Evolutionary conservation across 2,888 invertebrate genomes (phyloP).

Genomic region (Drymonia ruficornis): DNA sequence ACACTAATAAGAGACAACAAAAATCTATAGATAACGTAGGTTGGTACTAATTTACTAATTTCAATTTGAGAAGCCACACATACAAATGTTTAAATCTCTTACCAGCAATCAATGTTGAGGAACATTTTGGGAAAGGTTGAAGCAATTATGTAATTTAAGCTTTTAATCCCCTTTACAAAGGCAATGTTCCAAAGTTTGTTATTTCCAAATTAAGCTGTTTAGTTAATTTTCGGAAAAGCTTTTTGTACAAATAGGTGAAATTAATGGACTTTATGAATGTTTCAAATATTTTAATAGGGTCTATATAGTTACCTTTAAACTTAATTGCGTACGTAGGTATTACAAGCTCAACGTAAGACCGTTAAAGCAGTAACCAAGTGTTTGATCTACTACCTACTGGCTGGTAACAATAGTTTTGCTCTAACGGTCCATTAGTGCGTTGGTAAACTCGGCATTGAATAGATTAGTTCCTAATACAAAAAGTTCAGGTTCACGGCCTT

Average conservation of each 20-base stretch:
- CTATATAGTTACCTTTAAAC: not conserved
- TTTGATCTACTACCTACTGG: too few relatives aligned
- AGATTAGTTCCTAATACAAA: too few relatives aligned
- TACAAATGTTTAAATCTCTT: slow-evolving; percentile 1
- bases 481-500: too few relatives aligned
- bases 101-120: slow-evolving; percentile 33
- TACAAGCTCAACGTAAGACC: too few relatives aligned
- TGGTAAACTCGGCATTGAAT: too few relatives aligned
- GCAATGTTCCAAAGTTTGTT: slow-evolving; percentile 49
- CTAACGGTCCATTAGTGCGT: too few relatives aligned
- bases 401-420: too few relatives aligned
- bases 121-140: slow-evolving; percentile 46
- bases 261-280: slow-evolving; percentile 4
- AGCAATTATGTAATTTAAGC: slow-evolving; percentile 53
- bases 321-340: not conserved
- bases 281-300: slow-evolving; percentile 1
- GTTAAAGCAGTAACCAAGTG: too few relatives aligned
- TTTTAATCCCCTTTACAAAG: slow-evolving; percentile 48
- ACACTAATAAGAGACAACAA: too few relatives aligned
- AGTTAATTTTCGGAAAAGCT: slow-evolving; percentile 32
- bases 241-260: slow-evolving; percentile 20
- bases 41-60: too few relatives aligned
- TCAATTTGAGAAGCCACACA: too few relatives aligned
- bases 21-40: too few relatives aligned
- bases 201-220: slow-evolving; percentile 46